Base-by-base conservation (phyloP, 2,113 vertebrate species). In the Morone chrysops region DNA sequence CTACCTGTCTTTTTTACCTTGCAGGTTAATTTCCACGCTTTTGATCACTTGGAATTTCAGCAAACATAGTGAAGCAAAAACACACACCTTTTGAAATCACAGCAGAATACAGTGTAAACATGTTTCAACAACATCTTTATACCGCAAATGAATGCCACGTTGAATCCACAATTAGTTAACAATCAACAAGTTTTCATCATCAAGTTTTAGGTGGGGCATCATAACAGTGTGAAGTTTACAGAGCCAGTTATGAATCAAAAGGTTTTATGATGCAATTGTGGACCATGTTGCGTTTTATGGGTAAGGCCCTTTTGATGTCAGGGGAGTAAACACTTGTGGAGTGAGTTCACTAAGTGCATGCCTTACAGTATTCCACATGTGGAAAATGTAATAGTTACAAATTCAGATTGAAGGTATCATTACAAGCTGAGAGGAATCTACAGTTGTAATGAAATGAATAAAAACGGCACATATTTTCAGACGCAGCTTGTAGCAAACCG, bases 11-110 rank as follows among this genome's bases (percentile, higher is more conserved):
- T 59, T 36, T 83, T 70, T 81, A 83, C 82, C 83, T 78, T 38
- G 57, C 79, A 2, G 59, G 88, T 89, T 91, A 67, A 86, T 93
- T 93, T 93, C 83, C 90, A 87, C 70, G 16, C 79, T 75, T 88
- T 90, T 86, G 59, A 91, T 87, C 51, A 60, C 31, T 54, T 66
- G 82, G 67, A 90, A 90, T 88, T 84, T 68, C 61, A 76, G 14
- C 56, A 75, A 38, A 53, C 51, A 63, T 47, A 25, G 75, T 12
- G 57, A 31, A 17, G n/a, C 14, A 17, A 38, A 65, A 65, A 73
- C 66, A 68, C 76, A 83, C 70, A 69, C 66, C 76, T 81, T 38
- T 76, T 81, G 18, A 68, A 68, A 50, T 77, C 11, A 36, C 13
- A 7, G 47, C 69, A 69, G 38, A 86, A 76, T 22, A 60, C 63